Evolutionary conservation across 2,113 vertebrate genomes (phyloP).

Genomic region (Megalops atlanticus): DNA sequence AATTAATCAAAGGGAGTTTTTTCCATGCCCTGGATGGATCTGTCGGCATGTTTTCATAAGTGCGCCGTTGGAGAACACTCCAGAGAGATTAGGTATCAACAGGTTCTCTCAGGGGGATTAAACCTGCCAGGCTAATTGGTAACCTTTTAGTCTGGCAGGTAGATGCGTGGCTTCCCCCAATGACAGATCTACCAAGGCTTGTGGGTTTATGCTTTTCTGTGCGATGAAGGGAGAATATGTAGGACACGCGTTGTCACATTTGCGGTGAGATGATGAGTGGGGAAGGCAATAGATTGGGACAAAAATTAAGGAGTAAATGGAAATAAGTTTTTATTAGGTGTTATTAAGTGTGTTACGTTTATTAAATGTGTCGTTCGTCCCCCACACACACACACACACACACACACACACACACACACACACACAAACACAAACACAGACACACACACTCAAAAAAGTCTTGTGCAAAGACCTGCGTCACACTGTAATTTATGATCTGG

Average conservation of each 20-base stretch:
- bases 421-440: no score
- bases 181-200: not conserved
- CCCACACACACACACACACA: no score
- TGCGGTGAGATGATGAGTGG: no score
- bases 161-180: not conserved
- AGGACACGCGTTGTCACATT: not conserved
- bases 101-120: not conserved
- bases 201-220: not conserved
- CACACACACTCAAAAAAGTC: no score
- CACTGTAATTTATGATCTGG: no score
- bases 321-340: no score
- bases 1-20: constrained; percentile 9
- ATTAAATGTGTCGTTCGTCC: no score
- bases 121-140: not conserved
- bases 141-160: constrained; percentile 2
- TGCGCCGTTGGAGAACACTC: not conserved
- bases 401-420: no score
- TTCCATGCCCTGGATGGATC: not conserved
- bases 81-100: not conserved
- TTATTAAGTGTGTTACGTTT: no score
- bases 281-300: no score
- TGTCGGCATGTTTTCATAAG: not conserved
- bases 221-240: not conserved
- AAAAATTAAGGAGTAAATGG: no score
- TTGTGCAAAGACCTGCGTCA: no score